Evolutionary conservation across 2,888 invertebrate genomes (phyloP), one percentile per base, ranked within the genome.

Genomic region (Rotaria sp.): DNA sequence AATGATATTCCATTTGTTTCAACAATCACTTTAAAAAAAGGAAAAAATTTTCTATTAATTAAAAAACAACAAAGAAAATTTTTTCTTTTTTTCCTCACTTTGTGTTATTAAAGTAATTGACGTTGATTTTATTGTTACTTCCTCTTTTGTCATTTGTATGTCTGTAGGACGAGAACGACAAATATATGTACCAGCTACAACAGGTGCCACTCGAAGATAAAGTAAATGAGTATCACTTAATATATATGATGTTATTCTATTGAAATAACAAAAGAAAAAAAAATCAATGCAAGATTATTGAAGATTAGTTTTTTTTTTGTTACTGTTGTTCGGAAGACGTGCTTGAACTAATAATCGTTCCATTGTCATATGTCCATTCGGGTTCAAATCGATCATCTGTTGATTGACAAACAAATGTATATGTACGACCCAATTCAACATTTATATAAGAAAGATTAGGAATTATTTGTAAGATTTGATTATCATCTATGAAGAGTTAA

Each of bases 241-340:
- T 35, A 15, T 67, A 67, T 67, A 67, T 18, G 67, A 15, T 67
- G 67, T 67, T 67, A 67, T 67, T 67, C 67, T 67, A 67, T 67
- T 67, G n/a, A 57, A 57, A 67, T 67, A 67, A 67, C 7, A 67
- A 26, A 52, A 52, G n/a, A 15, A 15, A 67, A 35, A 67, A 52
- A 24, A 52, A 52, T 52, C 21, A 52, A 52, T 5, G 21, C 4
- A 24, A 52, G 4, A 52, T 24, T 24, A 21, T 24, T 7, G 52
- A 24, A 24, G 24, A 52, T 30, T 5, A 2, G n/a, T n/a, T n/a
- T n/a, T n/a, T n/a, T n/a, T n/a, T n/a, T n/a, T n/a, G n/a, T 67
- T 67, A 67, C 67, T 13, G 67, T 67, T 67, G 67, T 30, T 67
- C 67, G 15, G 30, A 35, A 15, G 30, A 26, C 11, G 18, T 15